A percentile compares a stretch with the other conserved stretches of the same genome.
Evolutionary conservation across 1,140 invertebrate species (phyloP).

Genomic region (Akabosia matsudoensis): DNA sequence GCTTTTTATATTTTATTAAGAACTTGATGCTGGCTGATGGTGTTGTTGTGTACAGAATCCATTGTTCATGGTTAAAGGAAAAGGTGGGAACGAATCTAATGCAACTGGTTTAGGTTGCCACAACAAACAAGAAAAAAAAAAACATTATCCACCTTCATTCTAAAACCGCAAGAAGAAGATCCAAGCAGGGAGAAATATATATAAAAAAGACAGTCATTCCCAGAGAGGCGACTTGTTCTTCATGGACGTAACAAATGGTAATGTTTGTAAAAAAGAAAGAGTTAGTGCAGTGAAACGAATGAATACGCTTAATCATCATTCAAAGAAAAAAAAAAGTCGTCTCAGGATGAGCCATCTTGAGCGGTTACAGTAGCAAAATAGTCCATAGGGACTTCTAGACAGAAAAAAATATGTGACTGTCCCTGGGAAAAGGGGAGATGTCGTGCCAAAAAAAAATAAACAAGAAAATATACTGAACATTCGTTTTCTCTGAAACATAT

Average conservation of each 20-base stretch:
- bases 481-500: no score
- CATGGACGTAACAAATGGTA: not conserved
- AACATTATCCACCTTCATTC: not conserved
- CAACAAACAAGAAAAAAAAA: not conserved
- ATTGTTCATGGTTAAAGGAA: conserved; percentile 7
- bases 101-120: not conserved
- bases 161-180: not conserved
- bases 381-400: not conserved
- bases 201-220: not conserved
- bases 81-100: conserved; percentile 1
- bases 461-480: no score
- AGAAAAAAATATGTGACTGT: not conserved
- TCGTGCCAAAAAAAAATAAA: no score
- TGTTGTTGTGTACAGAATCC: not conserved
- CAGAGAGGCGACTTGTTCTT: not conserved
- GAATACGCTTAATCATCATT: conserved; percentile 12
- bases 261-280: not conserved
- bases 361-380: not conserved
- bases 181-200: not conserved
- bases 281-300: conserved; percentile 5
- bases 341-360: not conserved
- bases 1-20: not conserved
- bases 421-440: no score
- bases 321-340: not conserved
- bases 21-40: not conserved